phyloP scores from a whole-genome alignment of 2,888 invertebrate species.

The Girardia tigrina region DNA sequence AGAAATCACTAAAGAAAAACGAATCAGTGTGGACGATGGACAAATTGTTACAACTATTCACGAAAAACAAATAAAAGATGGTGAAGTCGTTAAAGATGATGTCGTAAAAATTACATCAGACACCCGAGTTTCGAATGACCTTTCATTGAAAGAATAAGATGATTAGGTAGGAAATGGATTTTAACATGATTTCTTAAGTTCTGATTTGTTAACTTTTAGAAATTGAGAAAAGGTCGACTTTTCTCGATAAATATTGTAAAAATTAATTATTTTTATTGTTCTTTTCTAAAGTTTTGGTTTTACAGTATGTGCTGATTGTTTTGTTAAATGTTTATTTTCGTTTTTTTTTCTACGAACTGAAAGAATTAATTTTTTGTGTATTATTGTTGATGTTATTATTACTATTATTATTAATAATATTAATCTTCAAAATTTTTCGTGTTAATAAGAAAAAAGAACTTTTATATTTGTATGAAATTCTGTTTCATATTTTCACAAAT shows the following conservation, averaged over 20 bases:
- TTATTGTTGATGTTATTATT: too few species aligned
- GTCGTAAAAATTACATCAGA: not conserved
- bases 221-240: not conserved
- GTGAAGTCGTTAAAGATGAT: conserved; percentile 23
- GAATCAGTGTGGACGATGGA: not conserved
- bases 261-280: not conserved
- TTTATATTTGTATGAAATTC: not conserved
- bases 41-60: conserved; percentile 15
- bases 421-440: too few species aligned
- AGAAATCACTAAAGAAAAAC: conserved; percentile 16
- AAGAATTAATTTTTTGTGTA: not conserved
- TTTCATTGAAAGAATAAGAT: not conserved
- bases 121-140: not conserved
- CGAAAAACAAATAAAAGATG: conserved; percentile 6
- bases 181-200: not conserved
- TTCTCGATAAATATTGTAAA: not conserved
- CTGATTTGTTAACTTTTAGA: not conserved
- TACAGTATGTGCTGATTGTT: not conserved
- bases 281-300: not conserved
- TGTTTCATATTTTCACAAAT: not conserved
- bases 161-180: not conserved
- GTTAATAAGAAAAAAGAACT: too few species aligned
- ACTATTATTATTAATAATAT: too few species aligned
- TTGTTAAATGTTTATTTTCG: not conserved
- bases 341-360: not conserved